Base-by-base conservation (phyloP, 2,113 vertebrate genomes). In the Corydoras sp. region DNA sequence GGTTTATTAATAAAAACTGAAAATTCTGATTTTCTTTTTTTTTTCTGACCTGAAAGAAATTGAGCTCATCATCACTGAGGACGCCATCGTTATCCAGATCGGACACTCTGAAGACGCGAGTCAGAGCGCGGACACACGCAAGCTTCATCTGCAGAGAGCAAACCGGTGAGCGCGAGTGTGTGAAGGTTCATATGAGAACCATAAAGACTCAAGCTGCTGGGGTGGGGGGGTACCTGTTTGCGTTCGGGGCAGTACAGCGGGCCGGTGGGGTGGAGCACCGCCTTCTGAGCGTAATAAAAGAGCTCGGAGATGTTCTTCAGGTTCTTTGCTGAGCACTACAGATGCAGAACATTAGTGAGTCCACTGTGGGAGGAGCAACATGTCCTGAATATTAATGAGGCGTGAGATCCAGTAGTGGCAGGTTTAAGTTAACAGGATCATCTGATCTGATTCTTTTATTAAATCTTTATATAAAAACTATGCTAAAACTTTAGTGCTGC, bases 281-380 rank as follows among this genome's bases (percentile, higher is more conserved):
- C 95, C 82, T 99, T 99, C 82, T 99, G 97, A 43, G 96, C 95
- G 11, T 99, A 99, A 86, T 98, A 98, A 85, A 99, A 99, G 43
- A 99, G 89, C 78, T 99, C 97, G 0, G 97, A 99, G 84, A 99
- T 99, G 83, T 99, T 99, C 90, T 98, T 99, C 89, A 99, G 85
- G 83, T 95, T 99, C 89, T 98, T 99, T 12, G 95, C 95, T 78
- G 95, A 98, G 87, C 95, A 98, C 96, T 98, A 75, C 55, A 85
- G 76, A 12, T 5, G 35, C 4, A 43, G 35, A 43, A 43, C 7
- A 43, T 43, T 43, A 8, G 1, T 43, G 35, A 43, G 1, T 43
- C 1, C 35, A 43, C 35, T 43, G 35, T 43, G 35, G 7, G 35
- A 43, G 35, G 35, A 43, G 35, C 35, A 43, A 43, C 4, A 43